A percentile compares a stretch with the other conserved stretches of the same genome.
Evolutionary conservation across 2,888 invertebrate species (phyloP).

Genomic region (Lydus trimaculatus): DNA sequence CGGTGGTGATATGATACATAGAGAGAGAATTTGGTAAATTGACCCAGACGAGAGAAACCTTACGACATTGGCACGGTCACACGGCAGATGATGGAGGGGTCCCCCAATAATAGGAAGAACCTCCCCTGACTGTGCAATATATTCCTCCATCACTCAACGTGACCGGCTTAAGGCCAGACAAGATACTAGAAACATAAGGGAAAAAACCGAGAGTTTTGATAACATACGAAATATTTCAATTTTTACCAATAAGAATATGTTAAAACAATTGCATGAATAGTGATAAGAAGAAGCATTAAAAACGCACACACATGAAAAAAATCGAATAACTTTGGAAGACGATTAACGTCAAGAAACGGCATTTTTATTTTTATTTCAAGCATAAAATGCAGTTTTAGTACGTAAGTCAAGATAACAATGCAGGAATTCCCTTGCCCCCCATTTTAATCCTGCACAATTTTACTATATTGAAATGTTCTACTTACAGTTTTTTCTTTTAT

Average conservation of each 20-base stretch:
- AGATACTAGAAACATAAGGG: background rate
- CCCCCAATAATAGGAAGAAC: background rate
- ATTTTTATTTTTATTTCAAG: background rate
- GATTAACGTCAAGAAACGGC: conserved; percentile 13
- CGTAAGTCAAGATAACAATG: conserved; percentile 1
- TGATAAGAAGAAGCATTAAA: conserved; percentile 36
- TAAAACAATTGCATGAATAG: conserved; percentile 24
- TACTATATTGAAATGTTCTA: background rate
- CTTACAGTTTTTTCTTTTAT: background rate
- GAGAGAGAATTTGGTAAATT: conserved; percentile 37
- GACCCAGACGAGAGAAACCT: conserved; percentile 18
- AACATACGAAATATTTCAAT: background rate
- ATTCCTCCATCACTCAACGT: background rate
- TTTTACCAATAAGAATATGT: conserved; percentile 3
- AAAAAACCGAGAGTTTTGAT: background rate
- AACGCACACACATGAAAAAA: conserved; percentile 29
- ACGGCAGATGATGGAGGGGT: conserved; percentile 1
- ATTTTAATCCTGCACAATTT: background rate
- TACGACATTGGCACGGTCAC: conserved; percentile 6
- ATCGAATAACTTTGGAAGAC: conserved; percentile 19
- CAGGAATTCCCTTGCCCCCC: conserved; percentile 1
- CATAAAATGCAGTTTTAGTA: background rate
- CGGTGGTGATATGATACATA: conserved; percentile 7
- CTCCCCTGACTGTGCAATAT: background rate
- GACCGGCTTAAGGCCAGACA: background rate